Conservation (phyloP, 2,113 vertebrate genomes). For the Lepisosteus osseus region DNA sequence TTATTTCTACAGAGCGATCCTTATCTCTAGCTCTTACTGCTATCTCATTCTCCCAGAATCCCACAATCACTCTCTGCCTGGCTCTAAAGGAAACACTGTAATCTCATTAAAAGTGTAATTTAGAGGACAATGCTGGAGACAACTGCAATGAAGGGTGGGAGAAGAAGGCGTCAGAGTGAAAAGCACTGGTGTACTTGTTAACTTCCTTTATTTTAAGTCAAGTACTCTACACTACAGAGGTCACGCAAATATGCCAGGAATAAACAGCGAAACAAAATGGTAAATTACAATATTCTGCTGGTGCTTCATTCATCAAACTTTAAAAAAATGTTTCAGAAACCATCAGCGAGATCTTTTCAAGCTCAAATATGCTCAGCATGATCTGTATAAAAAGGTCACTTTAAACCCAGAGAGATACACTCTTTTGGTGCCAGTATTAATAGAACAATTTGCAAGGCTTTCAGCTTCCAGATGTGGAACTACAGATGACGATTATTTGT, state of each 20-base stretch:
- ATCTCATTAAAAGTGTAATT: constrained; percentile 79
- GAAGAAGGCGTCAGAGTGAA: constrained; percentile 32
- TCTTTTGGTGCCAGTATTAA: too few species aligned
- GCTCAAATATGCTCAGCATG: too few species aligned
- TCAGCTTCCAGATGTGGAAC: too few species aligned
- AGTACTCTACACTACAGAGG: neutral
- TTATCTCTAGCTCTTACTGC: constrained; percentile 61
- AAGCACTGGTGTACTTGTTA: constrained; percentile 32
- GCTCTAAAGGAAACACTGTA: constrained; percentile 52
- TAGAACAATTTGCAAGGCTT: too few species aligned
- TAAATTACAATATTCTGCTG: neutral
- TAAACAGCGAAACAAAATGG: neutral
- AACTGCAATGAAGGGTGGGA: constrained; percentile 20
- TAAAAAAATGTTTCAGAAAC: too few species aligned
- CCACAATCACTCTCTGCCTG: constrained; percentile 39
- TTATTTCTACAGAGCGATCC: constrained; percentile 60
- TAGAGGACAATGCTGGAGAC: constrained; percentile 67
- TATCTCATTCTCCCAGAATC: constrained; percentile 69
- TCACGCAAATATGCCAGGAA: neutral
- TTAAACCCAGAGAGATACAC: too few species aligned
- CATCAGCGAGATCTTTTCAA: too few species aligned
- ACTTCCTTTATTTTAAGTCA: constrained; percentile 1
- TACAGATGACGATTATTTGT: too few species aligned
- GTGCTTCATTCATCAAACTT: neutral
- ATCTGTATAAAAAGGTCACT: too few species aligned